These are phyloP conservation scores for Monopis laevigella DNA, from an alignment of 2,888 invertebrate genomes.

Conservation along the genomic window DNA sequence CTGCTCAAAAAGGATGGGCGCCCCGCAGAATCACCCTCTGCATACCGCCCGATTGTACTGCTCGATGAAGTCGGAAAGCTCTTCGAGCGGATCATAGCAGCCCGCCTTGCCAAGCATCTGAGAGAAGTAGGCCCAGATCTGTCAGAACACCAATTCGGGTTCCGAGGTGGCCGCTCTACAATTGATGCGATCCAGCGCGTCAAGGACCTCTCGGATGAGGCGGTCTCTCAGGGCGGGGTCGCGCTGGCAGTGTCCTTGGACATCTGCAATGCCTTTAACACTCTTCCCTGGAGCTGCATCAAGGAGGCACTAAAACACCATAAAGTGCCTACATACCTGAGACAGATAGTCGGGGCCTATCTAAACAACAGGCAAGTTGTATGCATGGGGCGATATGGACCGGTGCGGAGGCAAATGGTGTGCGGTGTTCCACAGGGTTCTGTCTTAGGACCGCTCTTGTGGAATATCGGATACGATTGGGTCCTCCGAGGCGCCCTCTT, in stretches of 20 bases:
- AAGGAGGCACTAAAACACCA: conserved; percentile 20
- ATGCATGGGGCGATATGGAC: not conserved
- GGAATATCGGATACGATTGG: conserved; percentile 9
- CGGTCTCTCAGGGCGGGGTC: conserved; percentile 15
- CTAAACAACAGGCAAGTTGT: conserved; percentile 3
- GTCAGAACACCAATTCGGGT: conserved; percentile 3
- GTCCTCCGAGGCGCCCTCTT: conserved; percentile 13
- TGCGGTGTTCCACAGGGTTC: conserved; percentile 19
- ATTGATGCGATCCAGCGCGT: conserved; percentile 5
- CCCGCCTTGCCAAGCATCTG: not conserved
- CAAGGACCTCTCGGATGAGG: not conserved
- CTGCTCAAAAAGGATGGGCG: conserved; percentile 9
- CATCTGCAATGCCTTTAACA: conserved; percentile 23
- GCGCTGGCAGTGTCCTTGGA: conserved; percentile 20
- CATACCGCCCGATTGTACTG: conserved; percentile 5
- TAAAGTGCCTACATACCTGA: conserved; percentile 18
- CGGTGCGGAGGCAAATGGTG: not conserved
- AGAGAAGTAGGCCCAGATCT: not conserved
- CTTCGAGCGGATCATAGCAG: conserved; percentile 2
- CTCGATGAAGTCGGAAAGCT: conserved; percentile 8
- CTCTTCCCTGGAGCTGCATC: conserved; percentile 21
- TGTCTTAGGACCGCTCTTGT: conserved; percentile 18
- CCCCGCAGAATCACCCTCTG: conserved; percentile 9
- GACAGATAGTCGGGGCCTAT: conserved; percentile 14
- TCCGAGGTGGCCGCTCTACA: conserved; percentile 4